Conservation (phyloP, 2,888 invertebrate genomes). For the Electrophaes corylata region DNA sequence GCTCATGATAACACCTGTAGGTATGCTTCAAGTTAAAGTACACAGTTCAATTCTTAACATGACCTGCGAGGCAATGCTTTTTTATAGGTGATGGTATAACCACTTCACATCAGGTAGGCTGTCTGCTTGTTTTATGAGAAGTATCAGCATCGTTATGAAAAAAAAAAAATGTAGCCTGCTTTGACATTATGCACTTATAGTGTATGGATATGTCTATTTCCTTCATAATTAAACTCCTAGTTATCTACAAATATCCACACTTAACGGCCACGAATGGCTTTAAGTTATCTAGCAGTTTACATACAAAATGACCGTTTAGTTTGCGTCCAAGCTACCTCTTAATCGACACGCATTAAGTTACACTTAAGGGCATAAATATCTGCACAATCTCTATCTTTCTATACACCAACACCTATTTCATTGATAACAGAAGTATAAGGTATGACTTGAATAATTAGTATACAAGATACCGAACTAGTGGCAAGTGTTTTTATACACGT, state of each 20-base stretch:
- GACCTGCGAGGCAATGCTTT: too few species aligned
- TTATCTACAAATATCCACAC: slow-evolving; percentile 9
- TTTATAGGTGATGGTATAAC: too few species aligned
- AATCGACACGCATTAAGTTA: slow-evolving; percentile 57
- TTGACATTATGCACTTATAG: not conserved
- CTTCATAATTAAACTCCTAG: slow-evolving; percentile 2
- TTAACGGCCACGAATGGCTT: slow-evolving; percentile 3
- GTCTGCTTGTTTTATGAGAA: too few species aligned
- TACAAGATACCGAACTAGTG: slow-evolving; percentile 29
- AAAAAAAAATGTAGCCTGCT: not conserved
- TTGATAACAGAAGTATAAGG: slow-evolving; percentile 31
- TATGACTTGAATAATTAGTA: slow-evolving; percentile 32
- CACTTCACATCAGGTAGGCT: too few species aligned
- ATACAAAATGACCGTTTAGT: slow-evolving; percentile 29
- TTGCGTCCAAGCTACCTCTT: slow-evolving; percentile 46
- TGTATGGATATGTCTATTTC: not conserved
- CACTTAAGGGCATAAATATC: slow-evolving; percentile 26
- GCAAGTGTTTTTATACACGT: slow-evolving; percentile 29
- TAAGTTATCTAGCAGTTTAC: slow-evolving; percentile 25
- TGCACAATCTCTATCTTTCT: slow-evolving; percentile 24
- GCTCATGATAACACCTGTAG: too few species aligned
- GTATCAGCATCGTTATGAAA: not conserved
- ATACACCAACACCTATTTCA: slow-evolving; percentile 36
- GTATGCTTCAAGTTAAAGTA: too few species aligned
- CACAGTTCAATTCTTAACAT: too few species aligned